phyloP scores from a whole-genome alignment of 2,888 invertebrate species.

The Epiblema foenella region DNA sequence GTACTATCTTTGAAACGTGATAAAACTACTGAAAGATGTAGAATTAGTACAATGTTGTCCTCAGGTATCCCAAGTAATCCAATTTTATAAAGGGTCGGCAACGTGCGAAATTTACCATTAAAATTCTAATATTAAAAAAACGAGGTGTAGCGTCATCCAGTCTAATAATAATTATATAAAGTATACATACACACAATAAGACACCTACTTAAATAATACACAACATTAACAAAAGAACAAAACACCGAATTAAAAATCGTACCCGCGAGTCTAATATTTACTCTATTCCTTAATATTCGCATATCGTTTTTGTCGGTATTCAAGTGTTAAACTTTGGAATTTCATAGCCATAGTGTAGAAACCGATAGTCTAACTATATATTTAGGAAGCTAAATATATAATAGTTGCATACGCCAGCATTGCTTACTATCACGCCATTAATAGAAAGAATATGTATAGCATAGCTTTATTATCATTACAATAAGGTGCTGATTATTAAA shows the following conservation, averaged over 20 bases:
- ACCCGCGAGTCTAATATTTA: constrained; percentile 24
- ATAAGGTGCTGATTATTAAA: constrained; percentile 44
- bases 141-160: constrained; percentile 1
- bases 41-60: no score
- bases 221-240: constrained; percentile 9
- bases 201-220: background rate
- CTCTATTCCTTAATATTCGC: background rate
- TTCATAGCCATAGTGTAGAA: constrained; percentile 73
- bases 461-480: background rate
- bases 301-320: background rate
- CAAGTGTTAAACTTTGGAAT: constrained; percentile 65
- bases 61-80: no score
- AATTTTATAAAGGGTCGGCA: no score
- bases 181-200: background rate
- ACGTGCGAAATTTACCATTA: no score
- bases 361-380: constrained; percentile 70
- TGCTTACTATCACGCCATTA: constrained; percentile 16
- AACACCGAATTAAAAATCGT: constrained; percentile 9
- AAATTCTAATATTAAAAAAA: no score
- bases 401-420: constrained; percentile 53
- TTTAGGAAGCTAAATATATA: constrained; percentile 73
- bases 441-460: constrained; percentile 4
- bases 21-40: no score
- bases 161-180: background rate
- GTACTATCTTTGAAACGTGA: no score